Percentiles rank a stretch among this genome's conserved stretches.
Evolutionary conservation across 1,140 invertebrate species (phyloP).

Genomic region (Gryon sp.): DNA sequence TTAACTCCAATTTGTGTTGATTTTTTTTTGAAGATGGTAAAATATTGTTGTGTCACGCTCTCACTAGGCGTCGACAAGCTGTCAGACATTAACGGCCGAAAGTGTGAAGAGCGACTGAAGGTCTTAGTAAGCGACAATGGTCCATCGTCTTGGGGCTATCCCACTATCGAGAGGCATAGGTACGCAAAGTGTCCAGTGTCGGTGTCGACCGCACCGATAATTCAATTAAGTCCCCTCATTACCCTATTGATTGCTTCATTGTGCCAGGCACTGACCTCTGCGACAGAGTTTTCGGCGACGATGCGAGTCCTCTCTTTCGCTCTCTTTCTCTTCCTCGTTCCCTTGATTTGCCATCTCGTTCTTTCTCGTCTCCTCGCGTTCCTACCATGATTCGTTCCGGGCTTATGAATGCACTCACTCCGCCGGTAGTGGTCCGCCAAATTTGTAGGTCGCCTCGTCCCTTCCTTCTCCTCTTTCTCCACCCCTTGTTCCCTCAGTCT

Average conservation of each 20-base stretch:
- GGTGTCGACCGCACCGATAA: constrained; percentile 76
- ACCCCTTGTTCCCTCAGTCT: constrained; percentile 36
- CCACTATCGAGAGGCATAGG: constrained; percentile 69
- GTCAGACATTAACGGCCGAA: constrained; percentile 70
- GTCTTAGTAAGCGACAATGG: constrained; percentile 58
- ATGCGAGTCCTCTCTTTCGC: constrained; percentile 14
- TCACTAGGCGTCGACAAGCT: not conserved
- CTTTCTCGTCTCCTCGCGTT: constrained; percentile 30
- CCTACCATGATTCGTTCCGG: constrained; percentile 64
- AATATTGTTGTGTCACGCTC: constrained; percentile 34
- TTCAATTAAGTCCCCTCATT: constrained; percentile 79
- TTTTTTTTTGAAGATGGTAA: constrained; percentile 32
- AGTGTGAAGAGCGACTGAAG: constrained; percentile 76
- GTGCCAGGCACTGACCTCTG: constrained; percentile 69
- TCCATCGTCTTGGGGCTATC: constrained; percentile 57
- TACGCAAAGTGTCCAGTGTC: constrained; percentile 68
- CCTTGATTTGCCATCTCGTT: constrained; percentile 60
- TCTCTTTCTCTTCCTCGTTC: constrained; percentile 53
- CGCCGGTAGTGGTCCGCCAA: constrained; percentile 58
- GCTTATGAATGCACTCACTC: constrained; percentile 60
- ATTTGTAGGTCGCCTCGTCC: constrained; percentile 54
- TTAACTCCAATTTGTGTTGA: too few relatives aligned
- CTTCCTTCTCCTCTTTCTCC: not conserved
- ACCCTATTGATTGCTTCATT: constrained; percentile 80
- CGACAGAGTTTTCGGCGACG: constrained; percentile 67